phyloP scores from a whole-genome alignment of 35 echinoderm and acorn worm species.

The Strongylocentrotus purpuratus region DNA sequence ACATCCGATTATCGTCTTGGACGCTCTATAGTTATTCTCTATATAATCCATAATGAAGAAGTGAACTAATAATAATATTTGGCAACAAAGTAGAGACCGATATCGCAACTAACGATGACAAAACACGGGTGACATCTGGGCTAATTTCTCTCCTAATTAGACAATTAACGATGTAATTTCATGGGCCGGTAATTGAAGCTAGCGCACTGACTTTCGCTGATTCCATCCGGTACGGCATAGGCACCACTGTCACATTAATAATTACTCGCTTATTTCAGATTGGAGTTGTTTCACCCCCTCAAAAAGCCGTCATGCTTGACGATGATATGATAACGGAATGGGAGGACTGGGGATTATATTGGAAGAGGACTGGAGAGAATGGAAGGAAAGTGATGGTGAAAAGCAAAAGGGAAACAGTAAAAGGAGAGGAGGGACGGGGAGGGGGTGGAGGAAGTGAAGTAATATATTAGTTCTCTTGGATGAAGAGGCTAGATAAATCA shows the following conservation, averaged over 20 bases:
- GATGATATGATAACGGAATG: not conserved
- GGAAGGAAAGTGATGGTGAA: not conserved
- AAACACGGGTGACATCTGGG: not conserved
- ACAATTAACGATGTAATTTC: not conserved
- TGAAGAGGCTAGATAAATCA: no score
- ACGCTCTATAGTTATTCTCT: no score
- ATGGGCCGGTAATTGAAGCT: not conserved
- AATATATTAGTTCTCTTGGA: no score
- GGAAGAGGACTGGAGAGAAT: not conserved
- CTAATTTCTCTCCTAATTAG: slow-evolving; percentile 12
- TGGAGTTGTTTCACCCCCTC: not conserved
- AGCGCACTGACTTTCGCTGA: not conserved
- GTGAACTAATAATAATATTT: not conserved
- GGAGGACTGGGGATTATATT: not conserved
- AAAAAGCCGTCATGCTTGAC: not conserved
- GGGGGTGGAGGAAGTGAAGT: no score
- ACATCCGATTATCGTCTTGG: no score
- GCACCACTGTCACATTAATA: slow-evolving; percentile 10
- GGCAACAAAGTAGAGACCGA: not conserved
- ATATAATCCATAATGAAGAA: no score
- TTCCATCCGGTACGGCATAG: not conserved
- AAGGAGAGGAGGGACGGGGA: no score
- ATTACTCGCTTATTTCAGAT: slow-evolving; percentile 3
- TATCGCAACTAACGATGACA: not conserved
- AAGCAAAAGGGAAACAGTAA: no score